phyloP scores from a whole-genome alignment of 2,797 vertebrate species.

The Novumbra hubbsi region DNA sequence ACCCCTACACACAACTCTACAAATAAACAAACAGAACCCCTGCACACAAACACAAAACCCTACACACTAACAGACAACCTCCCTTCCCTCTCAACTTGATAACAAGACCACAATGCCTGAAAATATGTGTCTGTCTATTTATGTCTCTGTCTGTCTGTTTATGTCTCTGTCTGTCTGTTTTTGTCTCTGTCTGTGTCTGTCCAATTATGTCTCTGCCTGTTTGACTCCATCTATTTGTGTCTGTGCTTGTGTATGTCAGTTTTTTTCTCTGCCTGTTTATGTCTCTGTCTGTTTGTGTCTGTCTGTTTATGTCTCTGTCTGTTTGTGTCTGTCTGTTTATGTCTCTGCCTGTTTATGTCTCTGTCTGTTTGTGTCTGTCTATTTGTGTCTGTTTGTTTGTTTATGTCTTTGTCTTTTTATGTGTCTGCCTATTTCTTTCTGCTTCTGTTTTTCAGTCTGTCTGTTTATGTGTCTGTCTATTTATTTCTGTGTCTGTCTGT shows the following conservation, averaged over 20 bases:
- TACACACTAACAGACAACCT: too few relatives aligned
- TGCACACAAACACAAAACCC: background rate
- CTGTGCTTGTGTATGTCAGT: background rate
- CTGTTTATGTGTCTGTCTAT: slow-evolving; percentile 17
- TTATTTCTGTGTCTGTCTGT: slow-evolving; percentile 30
- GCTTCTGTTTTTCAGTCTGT: too few relatives aligned
- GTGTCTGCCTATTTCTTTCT: background rate
- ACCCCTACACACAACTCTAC: background rate
- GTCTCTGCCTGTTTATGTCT: background rate
- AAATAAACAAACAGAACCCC: background rate
- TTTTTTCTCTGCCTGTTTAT: background rate
- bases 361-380: background rate
- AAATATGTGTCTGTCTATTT: background rate
- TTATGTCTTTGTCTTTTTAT: background rate
- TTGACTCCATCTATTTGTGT: background rate
- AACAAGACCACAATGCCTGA: background rate
- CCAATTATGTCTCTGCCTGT: slow-evolving; percentile 1
- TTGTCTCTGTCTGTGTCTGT: slow-evolving; percentile 4
- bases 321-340: background rate
- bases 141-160: slow-evolving; percentile 34
- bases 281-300: slow-evolving; percentile 5
- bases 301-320: too few relatives aligned
- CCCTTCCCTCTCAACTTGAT: background rate
- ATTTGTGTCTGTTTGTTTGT: too few relatives aligned
- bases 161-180: slow-evolving; percentile 31